Evolutionary conservation across 2,113 vertebrate species (phyloP).

Genomic region (Rhinoptilus africanus): DNA sequence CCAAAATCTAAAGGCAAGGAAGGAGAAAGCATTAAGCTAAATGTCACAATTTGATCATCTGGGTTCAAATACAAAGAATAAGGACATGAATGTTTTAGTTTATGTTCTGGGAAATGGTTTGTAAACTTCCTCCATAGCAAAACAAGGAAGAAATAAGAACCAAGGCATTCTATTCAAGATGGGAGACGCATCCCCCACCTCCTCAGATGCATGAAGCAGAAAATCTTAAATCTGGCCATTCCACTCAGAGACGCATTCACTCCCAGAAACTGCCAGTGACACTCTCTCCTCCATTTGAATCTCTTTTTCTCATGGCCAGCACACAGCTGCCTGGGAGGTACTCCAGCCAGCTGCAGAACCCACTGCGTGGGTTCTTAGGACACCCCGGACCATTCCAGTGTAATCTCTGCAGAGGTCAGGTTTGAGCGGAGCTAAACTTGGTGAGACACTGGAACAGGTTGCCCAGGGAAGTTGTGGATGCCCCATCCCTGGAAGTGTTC

Average conservation of each 20-base stretch:
- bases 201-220: neutral
- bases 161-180: neutral
- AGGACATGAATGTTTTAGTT: neutral
- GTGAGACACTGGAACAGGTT: too few relatives aligned
- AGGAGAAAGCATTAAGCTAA: neutral
- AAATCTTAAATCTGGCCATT: neutral
- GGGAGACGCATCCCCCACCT: neutral
- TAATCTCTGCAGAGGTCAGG: neutral
- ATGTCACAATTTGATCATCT: neutral
- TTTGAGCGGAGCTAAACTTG: neutral
- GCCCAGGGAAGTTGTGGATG: too few relatives aligned
- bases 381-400: neutral
- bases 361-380: fast-evolving
- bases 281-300: neutral
- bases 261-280: neutral
- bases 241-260: neutral
- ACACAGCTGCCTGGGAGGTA: neutral
- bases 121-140: neutral
- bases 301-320: neutral
- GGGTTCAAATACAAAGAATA: neutral
- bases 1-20: neutral
- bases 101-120: neutral
- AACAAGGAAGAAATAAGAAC: neutral
- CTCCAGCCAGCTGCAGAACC: neutral
- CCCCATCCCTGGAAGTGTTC: too few relatives aligned